Evolutionary conservation across 2,113 vertebrate species (phyloP).

Genomic region (Tachysurus fulvidraco): DNA sequence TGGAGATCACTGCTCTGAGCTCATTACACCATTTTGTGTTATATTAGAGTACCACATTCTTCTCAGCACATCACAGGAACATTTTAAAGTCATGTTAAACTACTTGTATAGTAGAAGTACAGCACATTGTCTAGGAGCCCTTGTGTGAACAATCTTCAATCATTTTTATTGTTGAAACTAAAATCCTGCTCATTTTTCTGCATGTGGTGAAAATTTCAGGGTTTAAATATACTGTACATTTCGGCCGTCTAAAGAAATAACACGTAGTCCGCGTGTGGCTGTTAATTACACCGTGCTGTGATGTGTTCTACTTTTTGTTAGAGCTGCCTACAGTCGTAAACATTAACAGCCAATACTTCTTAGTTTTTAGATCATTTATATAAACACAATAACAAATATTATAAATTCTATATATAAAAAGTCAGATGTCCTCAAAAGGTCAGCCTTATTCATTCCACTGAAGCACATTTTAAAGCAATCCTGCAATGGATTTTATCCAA

Average conservation of each 20-base stretch:
- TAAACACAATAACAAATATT: too few species aligned
- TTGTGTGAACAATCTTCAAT: not conserved
- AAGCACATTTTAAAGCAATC: too few species aligned
- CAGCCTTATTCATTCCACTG: too few species aligned
- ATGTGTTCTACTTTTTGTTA: too few species aligned
- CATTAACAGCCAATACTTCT: too few species aligned
- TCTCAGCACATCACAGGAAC: not conserved
- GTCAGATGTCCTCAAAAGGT: too few species aligned
- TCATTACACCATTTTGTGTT: not conserved
- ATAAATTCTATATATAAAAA: too few species aligned
- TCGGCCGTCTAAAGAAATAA: not conserved
- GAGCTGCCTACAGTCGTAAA: too few species aligned
- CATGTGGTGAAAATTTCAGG: not conserved
- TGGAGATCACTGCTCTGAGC: not conserved
- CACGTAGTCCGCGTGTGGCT: too few species aligned
- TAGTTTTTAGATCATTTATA: not conserved
- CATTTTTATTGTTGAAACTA: not conserved
- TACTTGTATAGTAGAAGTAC: not conserved
- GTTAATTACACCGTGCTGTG: too few species aligned
- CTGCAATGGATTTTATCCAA: too few species aligned
- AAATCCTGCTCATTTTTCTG: not conserved
- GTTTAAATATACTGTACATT: not conserved
- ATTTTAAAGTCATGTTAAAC: not conserved
- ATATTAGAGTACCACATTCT: constrained; percentile 1
- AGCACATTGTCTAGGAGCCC: not conserved